phyloP scores from a whole-genome alignment of 2,888 invertebrate species.

The Drosophila diplacantha region DNA sequence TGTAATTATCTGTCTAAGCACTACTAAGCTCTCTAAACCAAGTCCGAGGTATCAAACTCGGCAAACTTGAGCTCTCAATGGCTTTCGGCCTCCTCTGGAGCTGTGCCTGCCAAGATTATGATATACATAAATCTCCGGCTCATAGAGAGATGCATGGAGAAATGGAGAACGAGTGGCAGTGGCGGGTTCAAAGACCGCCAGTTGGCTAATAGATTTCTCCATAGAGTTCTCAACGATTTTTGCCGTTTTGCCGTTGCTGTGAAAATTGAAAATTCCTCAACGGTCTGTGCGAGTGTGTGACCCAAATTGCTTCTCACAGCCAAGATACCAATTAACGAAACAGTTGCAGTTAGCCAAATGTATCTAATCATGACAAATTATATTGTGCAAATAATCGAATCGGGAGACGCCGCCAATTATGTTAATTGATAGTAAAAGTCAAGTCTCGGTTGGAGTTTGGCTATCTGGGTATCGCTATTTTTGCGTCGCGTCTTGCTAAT shows the following conservation, averaged over 20 bases:
- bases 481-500: slow-evolving; percentile 47
- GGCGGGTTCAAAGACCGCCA: slow-evolving; percentile 44
- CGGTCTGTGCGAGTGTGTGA: slow-evolving; percentile 22
- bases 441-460: slow-evolving; percentile 13
- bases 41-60: slow-evolving; percentile 3
- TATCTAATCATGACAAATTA: slow-evolving; percentile 54
- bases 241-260: slow-evolving; percentile 30
- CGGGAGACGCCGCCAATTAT: slow-evolving; percentile 58
- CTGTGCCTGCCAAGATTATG: slow-evolving; percentile 34
- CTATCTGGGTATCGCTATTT: slow-evolving; percentile 3
- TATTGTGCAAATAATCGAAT: slow-evolving; percentile 50
- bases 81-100: slow-evolving; percentile 3
- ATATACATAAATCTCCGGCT: slow-evolving; percentile 40
- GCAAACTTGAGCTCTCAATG: slow-evolving; percentile 28
- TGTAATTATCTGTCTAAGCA: background rate
- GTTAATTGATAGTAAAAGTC: slow-evolving; percentile 68
- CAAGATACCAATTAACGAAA: slow-evolving; percentile 29
- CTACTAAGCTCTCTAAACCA: background rate
- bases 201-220: slow-evolving; percentile 42
- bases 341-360: slow-evolving; percentile 42
- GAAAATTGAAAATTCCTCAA: slow-evolving; percentile 31
- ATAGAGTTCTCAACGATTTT: slow-evolving; percentile 19
- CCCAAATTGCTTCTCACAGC: slow-evolving; percentile 33
- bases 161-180: slow-evolving; percentile 10
- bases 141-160: slow-evolving; percentile 25